These are phyloP conservation scores for Papilio gigon DNA, from an alignment of 2,888 invertebrate genomes.

Conservation along the genomic window DNA sequence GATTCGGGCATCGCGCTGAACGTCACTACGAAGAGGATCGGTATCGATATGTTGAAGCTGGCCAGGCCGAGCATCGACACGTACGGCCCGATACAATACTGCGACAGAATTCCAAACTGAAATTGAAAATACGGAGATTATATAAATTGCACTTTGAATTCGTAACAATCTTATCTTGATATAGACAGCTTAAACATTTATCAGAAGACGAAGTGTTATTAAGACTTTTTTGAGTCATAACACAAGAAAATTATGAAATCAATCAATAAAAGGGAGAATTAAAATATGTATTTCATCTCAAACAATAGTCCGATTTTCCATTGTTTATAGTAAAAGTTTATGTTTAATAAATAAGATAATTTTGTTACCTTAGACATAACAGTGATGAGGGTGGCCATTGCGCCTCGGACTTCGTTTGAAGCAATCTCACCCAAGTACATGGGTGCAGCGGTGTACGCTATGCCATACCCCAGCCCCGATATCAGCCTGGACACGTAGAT, in stretches of 20 bases:
- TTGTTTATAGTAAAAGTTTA: no score
- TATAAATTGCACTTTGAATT: slow-evolving; percentile 14
- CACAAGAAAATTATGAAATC: not conserved
- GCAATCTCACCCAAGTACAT: slow-evolving; percentile 85
- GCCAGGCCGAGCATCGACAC: slow-evolving; percentile 81
- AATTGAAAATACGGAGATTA: slow-evolving; percentile 49
- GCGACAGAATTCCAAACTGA: slow-evolving; percentile 82
- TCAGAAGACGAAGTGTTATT: not conserved
- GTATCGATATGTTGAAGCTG: slow-evolving; percentile 80
- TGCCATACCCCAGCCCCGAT: slow-evolving; percentile 84
- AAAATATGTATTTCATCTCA: not conserved
- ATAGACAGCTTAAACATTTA: not conserved
- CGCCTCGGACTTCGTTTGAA: slow-evolving; percentile 82
- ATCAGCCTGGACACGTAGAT: slow-evolving; percentile 83
- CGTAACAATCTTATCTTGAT: slow-evolving; percentile 1
- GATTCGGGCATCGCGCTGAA: slow-evolving; percentile 86
- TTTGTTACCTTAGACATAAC: slow-evolving; percentile 80
- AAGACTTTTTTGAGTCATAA: no score
- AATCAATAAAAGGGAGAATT: not conserved
- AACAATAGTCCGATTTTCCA: not conserved
- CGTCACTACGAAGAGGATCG: slow-evolving; percentile 80
- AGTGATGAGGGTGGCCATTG: slow-evolving; percentile 83
- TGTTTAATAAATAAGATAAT: slow-evolving; percentile 47
- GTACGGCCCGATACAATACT: slow-evolving; percentile 83
- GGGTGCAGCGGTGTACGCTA: slow-evolving; percentile 83